These are phyloP conservation scores for Myodes glareolus DNA, from an alignment of 2,113 vertebrate species.

Conservation along the genomic window DNA sequence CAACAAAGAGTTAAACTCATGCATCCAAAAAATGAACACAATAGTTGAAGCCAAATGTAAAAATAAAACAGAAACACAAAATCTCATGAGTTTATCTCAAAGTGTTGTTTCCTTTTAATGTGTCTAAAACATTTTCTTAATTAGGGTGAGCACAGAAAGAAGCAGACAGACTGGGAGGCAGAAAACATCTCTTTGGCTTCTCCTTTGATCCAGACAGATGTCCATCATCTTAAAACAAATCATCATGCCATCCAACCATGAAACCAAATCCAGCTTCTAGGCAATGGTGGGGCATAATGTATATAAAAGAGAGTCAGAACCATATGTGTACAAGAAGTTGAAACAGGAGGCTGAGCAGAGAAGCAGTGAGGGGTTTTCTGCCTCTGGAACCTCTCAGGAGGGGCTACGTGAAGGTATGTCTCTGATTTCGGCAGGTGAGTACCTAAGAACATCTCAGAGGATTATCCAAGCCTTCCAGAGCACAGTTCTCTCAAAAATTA, in stretches of 20 bases:
- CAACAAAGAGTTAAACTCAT: background rate
- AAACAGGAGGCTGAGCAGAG: background rate
- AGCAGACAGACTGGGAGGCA: background rate
- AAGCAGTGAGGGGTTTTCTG: background rate
- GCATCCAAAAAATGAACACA: background rate
- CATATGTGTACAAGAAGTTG: background rate
- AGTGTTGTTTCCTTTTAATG: slow-evolving; percentile 27
- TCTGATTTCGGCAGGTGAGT: background rate
- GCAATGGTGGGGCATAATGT: background rate
- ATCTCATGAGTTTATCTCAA: background rate
- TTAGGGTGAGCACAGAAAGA: background rate
- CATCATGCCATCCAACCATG: background rate
- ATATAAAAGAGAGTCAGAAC: background rate
- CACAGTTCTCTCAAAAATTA: background rate
- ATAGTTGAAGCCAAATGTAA: background rate
- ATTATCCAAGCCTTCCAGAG: background rate
- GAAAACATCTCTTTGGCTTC: background rate
- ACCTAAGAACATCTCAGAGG: background rate
- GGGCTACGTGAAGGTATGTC: background rate
- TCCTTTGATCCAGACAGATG: background rate
- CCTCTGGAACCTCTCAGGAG: background rate
- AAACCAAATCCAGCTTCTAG: background rate
- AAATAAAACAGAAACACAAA: background rate
- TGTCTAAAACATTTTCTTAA: slow-evolving; percentile 34
- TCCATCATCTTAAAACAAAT: background rate